Conservation (phyloP, 1,140 invertebrate genomes). For the Apocrypta bakeri region DNA sequence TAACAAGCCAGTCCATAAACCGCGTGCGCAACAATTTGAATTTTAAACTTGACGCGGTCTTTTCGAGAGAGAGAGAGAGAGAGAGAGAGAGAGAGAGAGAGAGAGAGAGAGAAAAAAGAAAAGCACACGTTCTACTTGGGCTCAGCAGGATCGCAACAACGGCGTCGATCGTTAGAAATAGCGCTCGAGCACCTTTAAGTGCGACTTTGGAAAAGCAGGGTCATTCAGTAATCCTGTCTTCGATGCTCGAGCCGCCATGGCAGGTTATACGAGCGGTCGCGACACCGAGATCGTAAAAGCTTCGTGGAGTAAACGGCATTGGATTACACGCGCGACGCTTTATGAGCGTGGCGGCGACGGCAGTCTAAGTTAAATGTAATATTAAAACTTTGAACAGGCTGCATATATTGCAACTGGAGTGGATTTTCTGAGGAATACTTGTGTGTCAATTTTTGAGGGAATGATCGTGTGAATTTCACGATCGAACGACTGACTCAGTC, state of each 20-base stretch:
- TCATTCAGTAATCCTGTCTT: constrained; percentile 1
- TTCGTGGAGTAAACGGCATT: constrained; percentile 56
- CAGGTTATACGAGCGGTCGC: neutral
- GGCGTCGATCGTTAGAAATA: neutral
- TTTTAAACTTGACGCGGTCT: neutral
- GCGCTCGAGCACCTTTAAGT: neutral
- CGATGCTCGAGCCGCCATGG: neutral
- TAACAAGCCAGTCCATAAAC: neutral
- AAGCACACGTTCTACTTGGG: neutral
- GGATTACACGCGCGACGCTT: constrained; percentile 64
- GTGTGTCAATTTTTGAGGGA: neutral
- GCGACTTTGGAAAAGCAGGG: neutral
- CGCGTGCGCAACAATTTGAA: neutral
- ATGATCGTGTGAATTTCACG: neutral
- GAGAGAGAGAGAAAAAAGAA: too few species aligned
- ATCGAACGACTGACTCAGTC: neutral
- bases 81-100: too few species aligned
- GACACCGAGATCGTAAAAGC: constrained; percentile 57
- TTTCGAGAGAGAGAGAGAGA: too few species aligned
- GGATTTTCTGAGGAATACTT: neutral
- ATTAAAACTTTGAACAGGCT: constrained; percentile 55
- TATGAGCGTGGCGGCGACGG: constrained; percentile 54
- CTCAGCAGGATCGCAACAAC: neutral
- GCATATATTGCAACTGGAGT: neutral
- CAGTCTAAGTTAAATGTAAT: constrained; percentile 55